Conservation (phyloP, 2,888 invertebrate species). For the Drosophila robusta region DNA sequence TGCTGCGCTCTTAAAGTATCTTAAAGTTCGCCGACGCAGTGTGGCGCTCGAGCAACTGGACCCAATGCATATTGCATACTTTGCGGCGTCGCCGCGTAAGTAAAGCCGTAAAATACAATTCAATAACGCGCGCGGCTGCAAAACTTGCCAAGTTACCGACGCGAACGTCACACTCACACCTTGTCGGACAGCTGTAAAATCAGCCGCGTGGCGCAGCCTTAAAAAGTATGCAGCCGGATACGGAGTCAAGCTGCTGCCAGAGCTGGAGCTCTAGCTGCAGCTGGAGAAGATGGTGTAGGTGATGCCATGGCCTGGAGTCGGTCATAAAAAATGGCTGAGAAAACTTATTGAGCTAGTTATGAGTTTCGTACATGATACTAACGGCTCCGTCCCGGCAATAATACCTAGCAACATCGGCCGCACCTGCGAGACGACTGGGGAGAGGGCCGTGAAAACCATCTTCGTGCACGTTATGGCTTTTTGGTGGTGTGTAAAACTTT, state of each 20-base stretch:
- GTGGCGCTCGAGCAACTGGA: conserved; percentile 2
- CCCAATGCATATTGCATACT: conserved; percentile 65
- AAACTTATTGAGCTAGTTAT: conserved; percentile 81
- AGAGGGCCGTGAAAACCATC: conserved; percentile 25
- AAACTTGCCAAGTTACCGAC: conserved; percentile 35
- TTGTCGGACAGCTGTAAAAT: conserved; percentile 76
- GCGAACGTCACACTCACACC: conserved; percentile 42
- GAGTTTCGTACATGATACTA: conserved; percentile 79
- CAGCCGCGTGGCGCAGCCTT: conserved; percentile 69
- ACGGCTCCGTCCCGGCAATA: conserved; percentile 66
- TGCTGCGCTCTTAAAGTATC: conserved; percentile 53
- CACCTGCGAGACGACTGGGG: conserved; percentile 31
- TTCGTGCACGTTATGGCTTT: conserved; percentile 69
- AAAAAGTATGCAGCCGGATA: conserved; percentile 55
- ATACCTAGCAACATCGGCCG: conserved; percentile 50
- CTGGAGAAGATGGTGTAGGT: conserved; percentile 11
- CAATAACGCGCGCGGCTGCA: conserved; percentile 68
- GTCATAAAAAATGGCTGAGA: conserved; percentile 77
- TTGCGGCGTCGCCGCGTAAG: conserved; percentile 57
- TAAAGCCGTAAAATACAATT: conserved; percentile 77
- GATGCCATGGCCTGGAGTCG: conserved; percentile 38
- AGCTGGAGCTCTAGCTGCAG: conserved; percentile 3
- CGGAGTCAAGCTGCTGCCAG: conserved; percentile 11
- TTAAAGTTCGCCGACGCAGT: conserved; percentile 51
- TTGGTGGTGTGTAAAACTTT: conserved; percentile 70